Evolutionary conservation across 1,140 invertebrate genomes (phyloP), one percentile per base, ranked within the genome.

Genomic region (Elysia chlorotica): DNA sequence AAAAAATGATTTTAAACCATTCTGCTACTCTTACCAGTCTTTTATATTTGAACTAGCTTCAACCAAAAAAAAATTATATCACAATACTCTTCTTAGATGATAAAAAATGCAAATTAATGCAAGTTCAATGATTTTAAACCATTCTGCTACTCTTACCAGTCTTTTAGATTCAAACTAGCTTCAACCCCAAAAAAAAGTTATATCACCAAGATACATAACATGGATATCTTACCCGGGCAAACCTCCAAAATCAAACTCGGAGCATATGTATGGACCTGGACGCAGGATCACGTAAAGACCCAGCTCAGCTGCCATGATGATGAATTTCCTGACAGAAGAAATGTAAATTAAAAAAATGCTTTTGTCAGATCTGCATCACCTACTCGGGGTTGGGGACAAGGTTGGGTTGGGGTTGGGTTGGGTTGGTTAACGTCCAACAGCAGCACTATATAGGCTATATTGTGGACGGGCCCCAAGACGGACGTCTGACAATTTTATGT

Each of bases 181-280:
- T 57, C 30, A 23, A 23, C 30, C 6, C n/a, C n/a, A 10, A 57
- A 28, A 57, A 57, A 14, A 57, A 23, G 6, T 57, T 14, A 23
- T 21, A 14, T 23, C 30, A 57, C 23, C n/a, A n/a, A n/a, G n/a
- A n/a, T n/a, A n/a, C n/a, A n/a, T n/a, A n/a, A n/a, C n/a, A n/a
- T n/a, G n/a, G n/a, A n/a, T n/a, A n/a, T n/a, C 69, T 53, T 48
- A 63, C 88, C 87, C 83, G 14, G 86, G 86, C 59, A 87, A 59
- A 21, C 86, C 86, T 25, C 92, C 92, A 85, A 92, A 90, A 78
- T 94, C 93, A 87, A 92, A 88, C 85, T 94, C 93, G 19, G 95
- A 94, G 87, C 96, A 97, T 74, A 98, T 98, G 78, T 95, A 99
- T 0, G 97, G 97, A 0, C 97, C 97, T 0, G 95, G 93, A 69